Base-by-base conservation (phyloP, 2,113 vertebrate species). In the Menidia beryllina region DNA sequence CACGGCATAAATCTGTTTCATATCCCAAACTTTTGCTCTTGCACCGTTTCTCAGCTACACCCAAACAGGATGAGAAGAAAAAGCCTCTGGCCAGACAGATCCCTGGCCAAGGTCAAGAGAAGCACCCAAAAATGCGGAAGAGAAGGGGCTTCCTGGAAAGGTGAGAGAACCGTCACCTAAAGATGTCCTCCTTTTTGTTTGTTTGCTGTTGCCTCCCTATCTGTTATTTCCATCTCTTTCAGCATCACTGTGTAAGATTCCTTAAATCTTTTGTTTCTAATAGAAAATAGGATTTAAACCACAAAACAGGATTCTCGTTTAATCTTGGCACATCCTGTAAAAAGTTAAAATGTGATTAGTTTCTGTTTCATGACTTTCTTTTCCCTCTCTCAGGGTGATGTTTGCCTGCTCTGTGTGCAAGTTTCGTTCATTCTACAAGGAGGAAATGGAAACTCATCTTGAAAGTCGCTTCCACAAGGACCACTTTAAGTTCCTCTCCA, bases 381-480 rank as follows among this genome's bases (percentile, higher is more conserved):
- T 34, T 7, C 51, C 30, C 61, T 23, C n/a, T n/a, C 6, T 17
- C 65, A 97, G 96, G 93, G 94, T 97, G 87, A 96, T 95, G 86
- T 98, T 96, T 61, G 95, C 96, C 1, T 98, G 97, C 59, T 98
- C 97, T 0, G 89, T 98, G 6, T 98, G 97, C 81, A 98, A 97
- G 75, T 98, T 95, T 49, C 96, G 96, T 2, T 97, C 97, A 0
- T 97, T 97, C 85, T 97, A 98, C 19, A 95, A 95, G 1, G 96
- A 97, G 0, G 97, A 98, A 69, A 97, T 99, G 96, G 86, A 81
- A 34, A 75, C 48, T 41, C 97, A 98, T 66, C 92, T 99, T 0
- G 95, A 96, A 43, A 99, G 97, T 82, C 94, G 93, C 50, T 98
- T 98, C 84, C 97, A 98, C 60, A 96, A 95, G 84, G 97, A 98